Base-by-base conservation (phyloP, 2,797 vertebrate species). In the Chrosomus eos region DNA sequence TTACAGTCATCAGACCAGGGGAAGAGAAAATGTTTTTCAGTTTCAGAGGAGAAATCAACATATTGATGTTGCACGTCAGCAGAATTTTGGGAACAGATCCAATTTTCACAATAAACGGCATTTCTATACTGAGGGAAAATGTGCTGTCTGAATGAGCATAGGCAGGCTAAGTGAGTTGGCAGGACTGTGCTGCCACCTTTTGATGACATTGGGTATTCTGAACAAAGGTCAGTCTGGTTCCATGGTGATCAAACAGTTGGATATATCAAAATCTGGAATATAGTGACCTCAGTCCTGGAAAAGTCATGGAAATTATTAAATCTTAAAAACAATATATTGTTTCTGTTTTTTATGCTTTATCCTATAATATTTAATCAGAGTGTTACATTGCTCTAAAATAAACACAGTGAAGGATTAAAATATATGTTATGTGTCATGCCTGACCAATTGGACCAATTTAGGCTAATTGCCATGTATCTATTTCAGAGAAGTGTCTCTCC, bases 11-110 rank as follows among this genome's bases (percentile, higher is more conserved):
- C 78, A 77, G n/a, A 40, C 14, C 14, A 38, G 45, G 23, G 66
- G 36, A 4, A 67, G 26, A 53, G 72, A 36, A n/a, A 28, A 14
- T 9, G 31, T 1, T 16, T 43, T 45, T 8, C 33, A 6, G 51
- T 38, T 75, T 55, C 19, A 11, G 9, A 21, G 74, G 33, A 14
- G 10, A 55, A 64, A 66, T 74, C 68, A 55, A 68, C 58, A 67
- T 80, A 48, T 85, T 85, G 84, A 83, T 68, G 45, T 74, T 11
- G 48, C 43, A 83, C 28, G 4, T 64, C 62, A 8, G 3, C 23
- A 58, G 58, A 33, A 75, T 33, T 36, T 31, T 26, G 36, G 71
- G 70, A 76, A 68, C 1, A 4, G 5, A 48, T 48, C 36, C 71
- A 81, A 58, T 48, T 76, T 70, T 70, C 16, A 67, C 31, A 64